These are phyloP conservation scores for Pachyrhynchus sulphureomaculatus DNA, from an alignment of 1,140 invertebrate genomes.

Conservation along the genomic window DNA sequence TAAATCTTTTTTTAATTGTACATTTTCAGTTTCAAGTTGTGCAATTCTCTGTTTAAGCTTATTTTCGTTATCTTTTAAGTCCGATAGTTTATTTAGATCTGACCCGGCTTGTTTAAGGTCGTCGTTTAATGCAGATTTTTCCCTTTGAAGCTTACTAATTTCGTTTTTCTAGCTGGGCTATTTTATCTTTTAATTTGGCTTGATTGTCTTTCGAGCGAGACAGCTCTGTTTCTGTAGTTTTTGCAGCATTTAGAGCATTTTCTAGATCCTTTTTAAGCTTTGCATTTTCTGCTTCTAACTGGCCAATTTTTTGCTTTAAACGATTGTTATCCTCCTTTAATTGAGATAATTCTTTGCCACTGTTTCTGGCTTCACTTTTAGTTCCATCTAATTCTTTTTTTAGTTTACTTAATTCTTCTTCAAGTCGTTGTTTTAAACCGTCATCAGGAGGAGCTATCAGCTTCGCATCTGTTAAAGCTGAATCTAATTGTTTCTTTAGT, in stretches of 20 bases:
- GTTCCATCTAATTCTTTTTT: constrained; percentile 19
- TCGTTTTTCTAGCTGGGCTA: constrained; percentile 19
- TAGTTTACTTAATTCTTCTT: constrained; percentile 14
- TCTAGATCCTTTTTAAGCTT: constrained; percentile 25
- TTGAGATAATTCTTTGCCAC: constrained; percentile 5
- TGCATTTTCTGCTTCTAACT: constrained; percentile 20
- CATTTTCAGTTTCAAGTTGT: constrained; percentile 27
- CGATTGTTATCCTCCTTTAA: constrained; percentile 6
- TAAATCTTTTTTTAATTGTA: constrained; percentile 21
- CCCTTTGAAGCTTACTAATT: constrained; percentile 24
- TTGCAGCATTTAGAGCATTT: background rate
- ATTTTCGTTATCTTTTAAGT: constrained; percentile 27
- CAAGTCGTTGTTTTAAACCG: background rate
- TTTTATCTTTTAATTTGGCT: constrained; percentile 7
- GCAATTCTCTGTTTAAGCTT: constrained; percentile 25
- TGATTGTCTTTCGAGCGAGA: background rate
- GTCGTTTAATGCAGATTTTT: constrained; percentile 13
- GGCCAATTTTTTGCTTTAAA: constrained; percentile 15
- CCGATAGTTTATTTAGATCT: constrained; percentile 13
- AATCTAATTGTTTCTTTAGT: constrained; percentile 9
- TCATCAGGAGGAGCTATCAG: background rate
- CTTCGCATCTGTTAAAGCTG: background rate
- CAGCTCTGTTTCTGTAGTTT: constrained; percentile 4
- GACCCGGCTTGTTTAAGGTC: constrained; percentile 14
- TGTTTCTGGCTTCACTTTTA: background rate